Conservation (phyloP, 1,140 invertebrate species). For the Sitophilus oryzae region DNA sequence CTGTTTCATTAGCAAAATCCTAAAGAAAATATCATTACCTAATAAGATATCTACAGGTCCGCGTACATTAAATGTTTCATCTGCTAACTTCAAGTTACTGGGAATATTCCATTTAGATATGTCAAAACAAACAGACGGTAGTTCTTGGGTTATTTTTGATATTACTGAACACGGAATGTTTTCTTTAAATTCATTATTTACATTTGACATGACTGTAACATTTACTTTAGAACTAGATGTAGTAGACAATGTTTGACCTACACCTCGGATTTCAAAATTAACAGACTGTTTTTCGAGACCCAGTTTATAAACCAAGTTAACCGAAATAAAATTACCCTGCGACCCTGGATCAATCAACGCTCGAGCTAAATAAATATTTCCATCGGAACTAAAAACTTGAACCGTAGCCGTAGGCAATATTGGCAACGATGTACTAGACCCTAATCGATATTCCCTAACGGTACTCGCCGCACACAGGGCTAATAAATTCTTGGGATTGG, state of each 20-base stretch:
- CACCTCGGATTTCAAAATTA: conserved; percentile 5
- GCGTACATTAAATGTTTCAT: too few species aligned
- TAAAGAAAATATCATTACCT: too few species aligned
- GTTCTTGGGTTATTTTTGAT: too few species aligned
- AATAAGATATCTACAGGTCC: too few species aligned
- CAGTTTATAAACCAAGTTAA: conserved; percentile 1
- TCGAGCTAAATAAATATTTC: neutral
- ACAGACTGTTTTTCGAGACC: neutral
- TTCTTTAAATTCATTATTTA: neutral
- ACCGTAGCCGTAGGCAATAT: conserved; percentile 1
- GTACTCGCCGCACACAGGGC: too few species aligned
- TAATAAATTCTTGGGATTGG: too few species aligned
- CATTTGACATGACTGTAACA: conserved; percentile 5
- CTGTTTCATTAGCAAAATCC: too few species aligned
- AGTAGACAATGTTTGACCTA: neutral
- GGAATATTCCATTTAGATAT: too few species aligned
- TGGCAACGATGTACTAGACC: conserved; percentile 4
- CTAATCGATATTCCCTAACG: too few species aligned
- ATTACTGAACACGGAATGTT: neutral
- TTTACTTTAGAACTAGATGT: neutral
- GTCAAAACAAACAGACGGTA: too few species aligned
- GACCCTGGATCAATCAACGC: conserved; percentile 5
- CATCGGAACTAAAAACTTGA: neutral
- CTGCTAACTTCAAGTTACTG: too few species aligned
- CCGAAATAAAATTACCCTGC: conserved; percentile 4